Percentiles rank a stretch among this genome's conserved stretches.
Conservation (phyloP, 2,113 vertebrate genomes). For the Cynoglossus semilaevis region DNA sequence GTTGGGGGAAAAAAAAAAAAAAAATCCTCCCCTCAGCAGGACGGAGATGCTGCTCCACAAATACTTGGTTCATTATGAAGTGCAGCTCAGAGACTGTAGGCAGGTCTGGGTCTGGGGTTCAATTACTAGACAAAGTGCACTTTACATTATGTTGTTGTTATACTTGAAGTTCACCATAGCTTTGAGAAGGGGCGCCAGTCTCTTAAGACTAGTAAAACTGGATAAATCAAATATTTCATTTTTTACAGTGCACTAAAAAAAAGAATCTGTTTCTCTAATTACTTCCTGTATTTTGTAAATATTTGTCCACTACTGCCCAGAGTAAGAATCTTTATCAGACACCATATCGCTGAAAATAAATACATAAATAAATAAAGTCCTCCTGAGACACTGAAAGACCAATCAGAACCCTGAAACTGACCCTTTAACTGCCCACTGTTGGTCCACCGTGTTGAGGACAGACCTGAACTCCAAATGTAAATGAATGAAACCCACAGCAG, state of each 20-base stretch:
- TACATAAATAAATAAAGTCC: constrained; percentile 32
- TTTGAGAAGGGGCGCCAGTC: no score
- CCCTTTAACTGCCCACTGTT: constrained; percentile 21
- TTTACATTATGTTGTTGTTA: constrained; percentile 28
- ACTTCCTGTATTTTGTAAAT: not conserved
- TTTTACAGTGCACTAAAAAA: no score
- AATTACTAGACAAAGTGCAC: constrained; percentile 56
- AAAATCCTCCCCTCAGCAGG: not conserved
- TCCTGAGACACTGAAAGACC: constrained; percentile 29
- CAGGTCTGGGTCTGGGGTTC: constrained; percentile 37
- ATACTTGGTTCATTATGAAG: constrained; percentile 3
- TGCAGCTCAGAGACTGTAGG: constrained; percentile 29
- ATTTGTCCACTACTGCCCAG: constrained; percentile 20
- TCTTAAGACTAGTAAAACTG: no score
- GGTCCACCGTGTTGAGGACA: constrained; percentile 5
- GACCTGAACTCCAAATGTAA: constrained; percentile 24
- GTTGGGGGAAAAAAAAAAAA: constrained; percentile 52
- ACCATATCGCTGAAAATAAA: constrained; percentile 6
- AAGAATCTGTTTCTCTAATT: not conserved
- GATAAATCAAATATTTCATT: no score
- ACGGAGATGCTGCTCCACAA: constrained; percentile 23
- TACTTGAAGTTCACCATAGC: not conserved
- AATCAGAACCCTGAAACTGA: constrained; percentile 41
- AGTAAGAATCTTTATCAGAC: constrained; percentile 14
- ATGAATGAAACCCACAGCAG: constrained; percentile 22